Percentiles rank a stretch among this genome's conserved stretches.
Evolutionary conservation across 2,797 vertebrate species (phyloP).

Genomic region (Eleutherodactylus coqui): DNA sequence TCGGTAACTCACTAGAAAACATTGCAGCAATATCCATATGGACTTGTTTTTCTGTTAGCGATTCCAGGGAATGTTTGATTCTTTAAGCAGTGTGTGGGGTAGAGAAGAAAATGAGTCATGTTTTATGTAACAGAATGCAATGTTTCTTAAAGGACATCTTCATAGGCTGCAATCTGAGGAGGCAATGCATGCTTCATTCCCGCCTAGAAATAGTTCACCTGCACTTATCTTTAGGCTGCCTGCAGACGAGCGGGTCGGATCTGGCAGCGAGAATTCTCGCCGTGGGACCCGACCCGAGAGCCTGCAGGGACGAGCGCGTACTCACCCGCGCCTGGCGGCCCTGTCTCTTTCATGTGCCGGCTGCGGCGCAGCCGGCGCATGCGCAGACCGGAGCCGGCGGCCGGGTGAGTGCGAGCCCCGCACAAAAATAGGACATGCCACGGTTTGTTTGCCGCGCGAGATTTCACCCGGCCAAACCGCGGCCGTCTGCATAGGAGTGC

Average conservation of each 20-base stretch:
- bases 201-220: not conserved
- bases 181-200: not conserved
- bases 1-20: not conserved
- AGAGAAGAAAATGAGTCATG: constrained; percentile 5
- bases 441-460: too few species aligned
- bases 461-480: too few species aligned
- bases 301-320: too few species aligned
- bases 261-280: too few species aligned
- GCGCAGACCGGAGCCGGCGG: too few species aligned
- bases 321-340: too few species aligned
- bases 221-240: not conserved
- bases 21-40: not conserved
- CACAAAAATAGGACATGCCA: too few species aligned
- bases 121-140: not conserved
- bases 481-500: too few species aligned
- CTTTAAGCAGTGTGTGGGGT: not conserved
- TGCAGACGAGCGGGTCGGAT: not conserved
- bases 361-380: too few species aligned
- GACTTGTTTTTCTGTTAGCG: constrained; percentile 23
- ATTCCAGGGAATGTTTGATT: constrained; percentile 11
- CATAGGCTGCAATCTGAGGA: not conserved
- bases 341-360: too few species aligned
- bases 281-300: too few species aligned
- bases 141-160: not conserved
- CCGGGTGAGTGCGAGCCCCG: too few species aligned